These are phyloP conservation scores for Hoplodrina blanda DNA, from an alignment of 2,888 invertebrate species.

Conservation along the genomic window DNA sequence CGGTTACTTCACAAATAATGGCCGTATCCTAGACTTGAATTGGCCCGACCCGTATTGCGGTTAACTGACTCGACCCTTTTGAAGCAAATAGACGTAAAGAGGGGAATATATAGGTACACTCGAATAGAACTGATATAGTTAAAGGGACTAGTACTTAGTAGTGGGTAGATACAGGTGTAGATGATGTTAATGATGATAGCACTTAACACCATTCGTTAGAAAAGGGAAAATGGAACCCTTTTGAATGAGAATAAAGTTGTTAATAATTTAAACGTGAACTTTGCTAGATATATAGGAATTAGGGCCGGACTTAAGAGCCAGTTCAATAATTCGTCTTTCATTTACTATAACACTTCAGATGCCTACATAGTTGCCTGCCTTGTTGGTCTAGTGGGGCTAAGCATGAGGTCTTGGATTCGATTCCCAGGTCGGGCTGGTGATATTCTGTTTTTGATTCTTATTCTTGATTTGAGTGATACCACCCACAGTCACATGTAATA, in stretches of 20 bases:
- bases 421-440: no score
- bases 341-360: not conserved
- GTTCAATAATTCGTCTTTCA: not conserved
- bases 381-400: no score
- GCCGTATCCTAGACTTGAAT: constrained; percentile 27
- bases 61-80: constrained; percentile 43
- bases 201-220: constrained; percentile 47
- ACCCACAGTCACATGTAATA: no score
- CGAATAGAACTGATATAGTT: constrained; percentile 18
- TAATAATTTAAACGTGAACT: constrained; percentile 26
- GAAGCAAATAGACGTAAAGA: constrained; percentile 41
- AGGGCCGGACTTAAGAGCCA: not conserved
- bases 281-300: constrained; percentile 10
- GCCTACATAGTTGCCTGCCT: no score
- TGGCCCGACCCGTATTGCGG: constrained; percentile 48
- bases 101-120: constrained; percentile 24
- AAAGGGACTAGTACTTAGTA: constrained; percentile 30
- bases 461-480: no score
- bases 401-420: no score
- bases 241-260: constrained; percentile 28
- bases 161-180: constrained; percentile 36
- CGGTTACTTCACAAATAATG: constrained; percentile 38
- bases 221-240: constrained; percentile 36
- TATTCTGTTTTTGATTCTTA: no score
- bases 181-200: constrained; percentile 47